Conservation (phyloP, 30 jellyfish, hydroid and myxozoan species). For the Aurelia aurita complex sp. Pacific region DNA sequence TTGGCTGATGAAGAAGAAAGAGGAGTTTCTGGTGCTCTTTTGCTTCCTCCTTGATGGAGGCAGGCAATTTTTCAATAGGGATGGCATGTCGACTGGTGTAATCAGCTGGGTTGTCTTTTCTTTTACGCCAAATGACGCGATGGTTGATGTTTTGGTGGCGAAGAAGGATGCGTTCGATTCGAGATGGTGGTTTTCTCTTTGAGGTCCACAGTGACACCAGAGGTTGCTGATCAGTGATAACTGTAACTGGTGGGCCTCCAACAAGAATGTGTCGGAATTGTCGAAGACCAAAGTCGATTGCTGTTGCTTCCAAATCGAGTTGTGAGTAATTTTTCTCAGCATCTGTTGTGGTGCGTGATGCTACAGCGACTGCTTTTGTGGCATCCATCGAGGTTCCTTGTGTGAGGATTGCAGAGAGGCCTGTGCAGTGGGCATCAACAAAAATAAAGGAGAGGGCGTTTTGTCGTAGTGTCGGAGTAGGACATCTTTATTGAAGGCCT, state of each 20-base stretch:
- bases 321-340: slow-evolving; percentile 44
- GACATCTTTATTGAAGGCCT: not conserved
- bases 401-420: slow-evolving; percentile 50
- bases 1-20: slow-evolving; percentile 41
- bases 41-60: no score
- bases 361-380: slow-evolving; percentile 48
- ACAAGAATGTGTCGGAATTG: slow-evolving; percentile 49
- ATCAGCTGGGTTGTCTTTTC: slow-evolving; percentile 27
- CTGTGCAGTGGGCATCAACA: slow-evolving; percentile 56
- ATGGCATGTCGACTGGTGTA: slow-evolving; percentile 30
- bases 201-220: no score
- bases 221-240: no score
- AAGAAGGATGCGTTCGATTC: slow-evolving; percentile 22
- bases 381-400: slow-evolving; percentile 39
- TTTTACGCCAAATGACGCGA: slow-evolving; percentile 12
- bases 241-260: slow-evolving; percentile 45
- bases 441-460: slow-evolving; percentile 13
- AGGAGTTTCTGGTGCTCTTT: no score
- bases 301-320: slow-evolving; percentile 56
- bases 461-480: no score
- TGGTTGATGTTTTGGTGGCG: slow-evolving; percentile 21
- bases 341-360: slow-evolving; percentile 26
- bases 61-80: slow-evolving; percentile 7
- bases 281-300: slow-evolving; percentile 44
- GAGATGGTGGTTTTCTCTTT: slow-evolving; percentile 15